Base-by-base conservation (phyloP, 2,113 vertebrate genomes). In the Dunckerocampus dactyliophorus region DNA sequence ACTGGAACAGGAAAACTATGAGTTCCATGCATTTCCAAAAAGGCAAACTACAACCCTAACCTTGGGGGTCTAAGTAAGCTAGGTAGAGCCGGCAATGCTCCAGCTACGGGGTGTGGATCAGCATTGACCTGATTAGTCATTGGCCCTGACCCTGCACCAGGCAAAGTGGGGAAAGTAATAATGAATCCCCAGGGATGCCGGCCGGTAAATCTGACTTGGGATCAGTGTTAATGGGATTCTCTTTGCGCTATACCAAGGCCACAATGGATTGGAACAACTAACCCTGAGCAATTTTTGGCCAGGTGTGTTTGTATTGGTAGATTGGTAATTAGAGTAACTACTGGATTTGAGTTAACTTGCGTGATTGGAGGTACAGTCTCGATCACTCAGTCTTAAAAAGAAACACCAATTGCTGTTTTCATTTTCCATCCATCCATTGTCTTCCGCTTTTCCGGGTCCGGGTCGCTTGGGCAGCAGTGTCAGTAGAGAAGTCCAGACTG, bases 171-270 rank as follows among this genome's bases (percentile, higher is more conserved):
- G 56, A 71, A 70, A 66, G 75, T 80, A 76, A 64, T 76, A 84
- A 83, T 82, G 69, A 79, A 77, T 80, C 76, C 69, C 79, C 48
- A 59, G 74, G 74, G 79, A 65, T 34, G 47, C 63, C 14, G 43
- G 69, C 65, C 77, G 71, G 72, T 82, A 82, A 83, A 85, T 83
- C 80, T 86, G 82, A 85, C 75, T 81, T 43, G 0, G 80, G 71
- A 74, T 57, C 69, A 45, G 76, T 80, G 74, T 82, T 82, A 81
- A 82, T 75, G 70, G 67, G 76, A 80, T 62, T 81, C 69, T 78
- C 71, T 74, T 78, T 70, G 24, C 71, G 72, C 65, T 57, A 59
- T 63, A 85, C 74, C 81, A 85, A 81, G 80, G 22, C 81, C 74
- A 51, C 63, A 54, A 52, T 15, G 28, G 73, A 83, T 73, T 56